Evolutionary conservation across 2,113 vertebrate species (phyloP).

Genomic region (Carassius gibelio): DNA sequence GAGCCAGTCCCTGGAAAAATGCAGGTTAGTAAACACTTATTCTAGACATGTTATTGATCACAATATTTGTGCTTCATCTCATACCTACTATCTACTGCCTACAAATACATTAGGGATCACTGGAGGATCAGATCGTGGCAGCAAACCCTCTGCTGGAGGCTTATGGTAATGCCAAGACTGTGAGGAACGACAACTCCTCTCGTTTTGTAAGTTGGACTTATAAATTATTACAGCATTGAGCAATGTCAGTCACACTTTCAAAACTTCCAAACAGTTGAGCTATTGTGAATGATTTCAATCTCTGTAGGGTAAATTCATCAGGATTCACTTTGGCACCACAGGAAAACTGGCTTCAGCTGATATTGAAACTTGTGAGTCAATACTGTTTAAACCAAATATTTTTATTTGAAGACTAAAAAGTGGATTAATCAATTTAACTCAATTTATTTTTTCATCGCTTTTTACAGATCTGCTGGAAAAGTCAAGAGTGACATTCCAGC

Average conservation of each 20-base stretch:
- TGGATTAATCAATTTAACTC: too few relatives aligned
- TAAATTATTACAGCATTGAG: not conserved
- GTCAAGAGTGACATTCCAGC: too few relatives aligned
- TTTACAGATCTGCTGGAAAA: too few relatives aligned
- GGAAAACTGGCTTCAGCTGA: conserved; percentile 77
- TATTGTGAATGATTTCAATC: not conserved
- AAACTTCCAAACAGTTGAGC: too few relatives aligned
- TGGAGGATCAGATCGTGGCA: conserved; percentile 71
- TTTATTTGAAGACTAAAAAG: conserved; percentile 66
- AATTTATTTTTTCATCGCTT: too few relatives aligned
- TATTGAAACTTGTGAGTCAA: conserved; percentile 62
- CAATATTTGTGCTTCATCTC: too few relatives aligned
- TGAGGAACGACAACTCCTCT: conserved; percentile 81
- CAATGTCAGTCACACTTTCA: too few relatives aligned
- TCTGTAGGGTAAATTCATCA: conserved; percentile 81
- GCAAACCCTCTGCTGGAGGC: not conserved
- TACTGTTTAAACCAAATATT: conserved; percentile 28
- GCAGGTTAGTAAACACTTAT: too few relatives aligned
- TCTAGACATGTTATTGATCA: too few relatives aligned
- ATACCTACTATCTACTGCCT: too few relatives aligned
- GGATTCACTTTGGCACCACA: conserved; percentile 73
- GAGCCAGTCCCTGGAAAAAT: too few relatives aligned
- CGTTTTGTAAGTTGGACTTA: conserved; percentile 72
- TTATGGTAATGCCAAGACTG: conserved; percentile 77
- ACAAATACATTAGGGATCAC: too few relatives aligned